phyloP scores from a whole-genome alignment of 2,888 invertebrate genomes.

The Lottia gigantea region DNA sequence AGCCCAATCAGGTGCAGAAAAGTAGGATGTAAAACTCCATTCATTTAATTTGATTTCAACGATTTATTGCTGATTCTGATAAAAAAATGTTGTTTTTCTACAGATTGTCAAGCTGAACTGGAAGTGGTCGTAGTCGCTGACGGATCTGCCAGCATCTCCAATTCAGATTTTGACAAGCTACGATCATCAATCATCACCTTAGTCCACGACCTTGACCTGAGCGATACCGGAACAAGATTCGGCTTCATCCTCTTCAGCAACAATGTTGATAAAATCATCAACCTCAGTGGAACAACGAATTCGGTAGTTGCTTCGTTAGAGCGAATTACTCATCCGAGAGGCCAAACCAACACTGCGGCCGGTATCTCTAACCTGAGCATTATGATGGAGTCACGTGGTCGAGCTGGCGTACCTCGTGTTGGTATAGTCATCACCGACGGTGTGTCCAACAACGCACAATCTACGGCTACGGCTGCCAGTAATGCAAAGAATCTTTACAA shows the following conservation, averaged over 20 bases:
- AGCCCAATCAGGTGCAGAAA: too few relatives aligned
- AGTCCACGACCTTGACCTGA: not conserved
- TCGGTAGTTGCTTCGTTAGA: not conserved
- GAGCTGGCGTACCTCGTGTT: not conserved
- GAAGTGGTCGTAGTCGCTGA: constrained; percentile 3
- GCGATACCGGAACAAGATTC: not conserved
- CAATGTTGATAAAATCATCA: not conserved
- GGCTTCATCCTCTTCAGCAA: not conserved
- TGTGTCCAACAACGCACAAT: not conserved
- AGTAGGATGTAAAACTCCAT: too few relatives aligned
- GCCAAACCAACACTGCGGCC: not conserved
- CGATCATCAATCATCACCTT: not conserved
- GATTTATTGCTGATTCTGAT: too few relatives aligned
- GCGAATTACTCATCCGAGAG: not conserved
- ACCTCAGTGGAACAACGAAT: not conserved
- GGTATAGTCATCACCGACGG: constrained; percentile 1
- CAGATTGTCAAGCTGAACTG: not conserved
- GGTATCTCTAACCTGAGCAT: not conserved
- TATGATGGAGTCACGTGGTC: not conserved
- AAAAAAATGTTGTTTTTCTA: too few relatives aligned
- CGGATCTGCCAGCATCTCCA: not conserved
- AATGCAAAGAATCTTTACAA: not conserved
- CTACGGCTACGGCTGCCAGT: not conserved
- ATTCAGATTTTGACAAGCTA: not conserved
- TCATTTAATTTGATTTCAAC: too few relatives aligned